phyloP scores from a whole-genome alignment of 2,113 vertebrate species.

The Leucoraja erinaceus region DNA sequence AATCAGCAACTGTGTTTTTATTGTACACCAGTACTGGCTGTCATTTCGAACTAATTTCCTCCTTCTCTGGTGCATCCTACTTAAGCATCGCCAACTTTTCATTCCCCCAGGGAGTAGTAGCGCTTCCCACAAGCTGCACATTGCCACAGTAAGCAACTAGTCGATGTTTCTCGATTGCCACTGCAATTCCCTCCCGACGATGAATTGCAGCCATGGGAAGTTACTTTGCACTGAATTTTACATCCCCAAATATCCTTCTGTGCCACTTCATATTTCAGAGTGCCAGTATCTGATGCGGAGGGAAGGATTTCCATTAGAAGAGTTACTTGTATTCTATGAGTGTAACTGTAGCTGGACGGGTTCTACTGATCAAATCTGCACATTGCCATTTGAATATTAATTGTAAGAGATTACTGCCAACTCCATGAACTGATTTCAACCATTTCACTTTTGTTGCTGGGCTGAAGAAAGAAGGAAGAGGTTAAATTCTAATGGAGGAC shows the following conservation, averaged over 20 bases:
- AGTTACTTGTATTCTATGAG: not conserved
- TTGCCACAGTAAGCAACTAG: not conserved
- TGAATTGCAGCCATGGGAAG: too few species aligned
- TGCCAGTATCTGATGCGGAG: not conserved
- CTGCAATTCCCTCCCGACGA: not conserved
- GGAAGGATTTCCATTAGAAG: not conserved
- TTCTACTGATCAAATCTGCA: not conserved
- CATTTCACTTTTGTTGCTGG: not conserved
- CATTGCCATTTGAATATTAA: not conserved
- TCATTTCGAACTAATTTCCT: not conserved
- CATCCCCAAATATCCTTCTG: not conserved
- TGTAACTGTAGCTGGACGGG: not conserved
- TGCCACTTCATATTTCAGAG: not conserved
- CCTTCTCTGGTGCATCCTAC: not conserved
- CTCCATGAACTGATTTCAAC: not conserved
- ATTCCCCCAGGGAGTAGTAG: not conserved
- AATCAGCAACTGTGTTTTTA: not conserved
- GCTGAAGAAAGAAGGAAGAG: not conserved
- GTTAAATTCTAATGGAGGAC: not conserved
- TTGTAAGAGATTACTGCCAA: not conserved
- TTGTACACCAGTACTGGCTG: not conserved
- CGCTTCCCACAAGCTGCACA: not conserved
- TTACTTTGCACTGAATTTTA: not conserved
- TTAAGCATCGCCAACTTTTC: not conserved
- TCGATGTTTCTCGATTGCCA: not conserved